Evolutionary conservation across 2,797 vertebrate genomes (phyloP).

Genomic region (Neostethus bicornis): DNA sequence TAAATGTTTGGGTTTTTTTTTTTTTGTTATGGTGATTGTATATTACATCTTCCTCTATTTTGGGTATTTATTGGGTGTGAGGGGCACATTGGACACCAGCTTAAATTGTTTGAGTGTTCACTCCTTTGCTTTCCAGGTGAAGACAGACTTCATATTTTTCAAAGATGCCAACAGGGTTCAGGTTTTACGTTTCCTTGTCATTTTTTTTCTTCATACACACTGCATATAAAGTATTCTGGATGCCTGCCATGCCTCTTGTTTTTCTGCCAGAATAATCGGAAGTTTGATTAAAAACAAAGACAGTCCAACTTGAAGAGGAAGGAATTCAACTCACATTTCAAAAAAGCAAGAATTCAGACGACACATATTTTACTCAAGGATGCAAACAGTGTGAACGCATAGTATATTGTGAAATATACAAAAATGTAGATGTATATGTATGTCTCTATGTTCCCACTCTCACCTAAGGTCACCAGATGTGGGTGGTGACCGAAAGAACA

Average conservation of each 20-base stretch:
- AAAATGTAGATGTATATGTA: no score
- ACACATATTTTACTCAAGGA: background rate
- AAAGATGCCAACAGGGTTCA: slow-evolving; percentile 12
- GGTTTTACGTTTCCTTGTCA: slow-evolving; percentile 10
- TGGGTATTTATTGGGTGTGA: no score
- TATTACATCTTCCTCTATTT: no score
- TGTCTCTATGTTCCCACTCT: no score
- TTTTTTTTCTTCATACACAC: no score
- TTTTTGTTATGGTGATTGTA: no score
- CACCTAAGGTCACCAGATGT: no score
- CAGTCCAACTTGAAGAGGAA: background rate
- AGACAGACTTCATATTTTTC: slow-evolving; percentile 11
- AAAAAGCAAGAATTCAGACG: background rate
- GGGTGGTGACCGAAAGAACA: no score
- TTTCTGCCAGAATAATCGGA: background rate
- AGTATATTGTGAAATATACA: no score
- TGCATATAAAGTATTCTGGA: background rate
- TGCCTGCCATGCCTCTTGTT: background rate
- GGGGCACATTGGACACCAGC: no score
- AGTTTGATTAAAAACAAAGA: background rate
- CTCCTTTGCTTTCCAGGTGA: slow-evolving; percentile 15
- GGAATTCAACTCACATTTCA: background rate
- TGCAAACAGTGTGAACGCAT: background rate
- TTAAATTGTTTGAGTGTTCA: no score
- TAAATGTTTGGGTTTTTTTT: no score